Evolutionary conservation across 1,140 invertebrate genomes (phyloP), one percentile per base, ranked within the genome.

Genomic region (Amyelois transitella): DNA sequence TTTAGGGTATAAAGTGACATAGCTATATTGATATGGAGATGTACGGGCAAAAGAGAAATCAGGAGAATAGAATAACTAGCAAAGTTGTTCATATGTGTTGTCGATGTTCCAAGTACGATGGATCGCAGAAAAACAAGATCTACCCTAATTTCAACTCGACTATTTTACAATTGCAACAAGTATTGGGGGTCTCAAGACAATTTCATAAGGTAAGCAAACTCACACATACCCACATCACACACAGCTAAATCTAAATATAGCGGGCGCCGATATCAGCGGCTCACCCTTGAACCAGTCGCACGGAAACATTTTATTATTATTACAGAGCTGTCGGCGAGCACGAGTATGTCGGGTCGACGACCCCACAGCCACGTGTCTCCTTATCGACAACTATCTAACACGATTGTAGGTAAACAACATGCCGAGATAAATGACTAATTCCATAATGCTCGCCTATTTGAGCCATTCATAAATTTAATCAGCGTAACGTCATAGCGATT

Each of bases 231-330:
- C 66, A 78, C 78, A 78, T 81, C 71, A 78, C 78, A 74, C 62
- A 84, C 75, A 77, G 75, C 81, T 84, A 87, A 88, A 88, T 88
- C 85, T 88, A 88, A 88, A 88, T 88, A 88, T 88, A 88, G 84
- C 84, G 70, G 71, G 77, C 82, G 78, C 81, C 84, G 84, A 88
- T 88, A 88, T 88, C 84, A 87, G 82, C 81, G 84, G 81, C 74
- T 88, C 82, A 82, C 84, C 84, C 84, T 88, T 88, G 84, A 88
- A 88, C 84, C 84, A 88, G 82, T 88, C 84, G 84, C 84, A 87
- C 82, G 84, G 84, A 88, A 88, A 88, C 82, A 88, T 88, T 88
- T 88, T 88, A 87, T 87, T 87, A 87, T 87, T 87, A 87, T 87
- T 87, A 87, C 82, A 77, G 69, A 86, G 84, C 82, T 86, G 84